A percentile compares a stretch with the other conserved stretches of the same genome.
phyloP scores from a whole-genome alignment of 1,140 invertebrate species.

The Micrasema longulum region DNA sequence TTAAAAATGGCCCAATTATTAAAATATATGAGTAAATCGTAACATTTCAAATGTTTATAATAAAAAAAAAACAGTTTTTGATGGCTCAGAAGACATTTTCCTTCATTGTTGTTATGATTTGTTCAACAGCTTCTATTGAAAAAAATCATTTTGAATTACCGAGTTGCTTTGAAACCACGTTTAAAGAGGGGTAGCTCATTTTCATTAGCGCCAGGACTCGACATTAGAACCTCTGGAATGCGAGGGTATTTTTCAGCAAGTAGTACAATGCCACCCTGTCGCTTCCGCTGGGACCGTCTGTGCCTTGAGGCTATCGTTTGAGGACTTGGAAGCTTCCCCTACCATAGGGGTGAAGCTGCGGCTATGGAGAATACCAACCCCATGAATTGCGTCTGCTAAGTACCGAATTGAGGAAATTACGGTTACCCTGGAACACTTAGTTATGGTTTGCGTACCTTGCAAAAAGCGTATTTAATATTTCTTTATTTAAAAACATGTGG shows the following conservation, averaged over 20 bases:
- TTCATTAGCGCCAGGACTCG: neutral
- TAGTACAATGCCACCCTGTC: slow-evolving; percentile 24
- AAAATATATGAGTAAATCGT: no score
- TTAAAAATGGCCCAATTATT: no score
- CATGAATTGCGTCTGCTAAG: neutral
- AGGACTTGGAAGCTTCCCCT: slow-evolving; percentile 32
- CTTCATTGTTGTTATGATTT: no score
- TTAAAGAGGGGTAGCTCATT: no score
- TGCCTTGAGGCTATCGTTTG: slow-evolving; percentile 44
- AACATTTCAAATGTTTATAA: no score
- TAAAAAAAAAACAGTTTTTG: no score
- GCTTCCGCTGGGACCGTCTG: slow-evolving; percentile 48
- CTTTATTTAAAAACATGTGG: no score
- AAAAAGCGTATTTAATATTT: no score
- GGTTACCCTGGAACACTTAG: slow-evolving; percentile 10
- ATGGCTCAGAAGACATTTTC: no score
- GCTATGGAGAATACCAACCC: neutral
- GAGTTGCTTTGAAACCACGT: no score
- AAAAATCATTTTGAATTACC: no score
- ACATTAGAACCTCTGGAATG: neutral
- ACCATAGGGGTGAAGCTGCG: neutral
- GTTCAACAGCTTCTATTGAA: no score
- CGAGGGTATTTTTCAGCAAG: slow-evolving; percentile 45
- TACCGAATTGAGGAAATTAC: slow-evolving; percentile 9
- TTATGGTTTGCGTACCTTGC: neutral